Evolutionary conservation across 2,888 invertebrate genomes (phyloP).

Genomic region (Pristionchus maxplancki): DNA sequence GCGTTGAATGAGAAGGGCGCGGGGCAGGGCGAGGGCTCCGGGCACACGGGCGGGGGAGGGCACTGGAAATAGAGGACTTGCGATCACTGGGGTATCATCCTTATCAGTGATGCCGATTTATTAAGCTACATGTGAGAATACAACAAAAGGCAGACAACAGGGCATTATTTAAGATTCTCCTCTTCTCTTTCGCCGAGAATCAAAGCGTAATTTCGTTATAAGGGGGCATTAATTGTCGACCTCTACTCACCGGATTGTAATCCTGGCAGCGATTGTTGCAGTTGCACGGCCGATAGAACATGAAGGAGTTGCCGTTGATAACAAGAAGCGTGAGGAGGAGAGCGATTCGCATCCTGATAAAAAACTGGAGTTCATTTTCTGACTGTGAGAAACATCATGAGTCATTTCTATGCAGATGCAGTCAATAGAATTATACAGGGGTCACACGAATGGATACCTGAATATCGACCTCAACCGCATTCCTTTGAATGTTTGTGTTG

Average conservation of each 20-base stretch:
- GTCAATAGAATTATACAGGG: too few species aligned
- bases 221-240: too few species aligned
- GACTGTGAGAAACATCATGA: too few species aligned
- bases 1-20: background rate
- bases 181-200: too few species aligned
- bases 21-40: background rate
- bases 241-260: slow-evolving; percentile 36
- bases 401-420: too few species aligned
- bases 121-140: too few species aligned
- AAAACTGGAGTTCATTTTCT: background rate
- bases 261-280: slow-evolving; percentile 30
- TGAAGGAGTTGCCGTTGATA: background rate
- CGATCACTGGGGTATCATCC: too few species aligned
- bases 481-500: background rate
- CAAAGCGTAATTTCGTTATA: too few species aligned
- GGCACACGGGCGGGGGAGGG: background rate
- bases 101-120: too few species aligned
- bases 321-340: background rate
- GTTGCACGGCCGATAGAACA: background rate
- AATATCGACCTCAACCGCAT: background rate
- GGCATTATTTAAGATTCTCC: too few species aligned
- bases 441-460: background rate
- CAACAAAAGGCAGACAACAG: too few species aligned
- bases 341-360: background rate
- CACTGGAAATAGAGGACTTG: slow-evolving; percentile 3